phyloP scores from a whole-genome alignment of 2,797 vertebrate species.

The Phrynocephalus vlangalii region DNA sequence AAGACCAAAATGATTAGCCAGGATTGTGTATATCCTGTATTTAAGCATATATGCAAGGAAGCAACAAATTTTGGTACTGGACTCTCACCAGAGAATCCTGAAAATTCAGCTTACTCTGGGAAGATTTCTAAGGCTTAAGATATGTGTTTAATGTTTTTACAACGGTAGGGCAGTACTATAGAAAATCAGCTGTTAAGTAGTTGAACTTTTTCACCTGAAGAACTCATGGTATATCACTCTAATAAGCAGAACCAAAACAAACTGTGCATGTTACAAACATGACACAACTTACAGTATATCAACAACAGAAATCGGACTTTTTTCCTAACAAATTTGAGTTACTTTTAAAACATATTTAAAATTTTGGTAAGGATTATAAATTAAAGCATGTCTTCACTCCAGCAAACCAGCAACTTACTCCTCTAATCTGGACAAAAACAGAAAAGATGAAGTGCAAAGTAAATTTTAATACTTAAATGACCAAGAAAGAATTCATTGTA shows the following conservation, averaged over 20 bases:
- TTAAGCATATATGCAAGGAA: neutral
- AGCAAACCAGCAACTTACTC: neutral
- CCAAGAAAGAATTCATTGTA: neutral
- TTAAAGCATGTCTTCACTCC: neutral
- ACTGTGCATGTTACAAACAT: neutral
- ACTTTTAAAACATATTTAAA: too few relatives aligned
- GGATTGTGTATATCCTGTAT: neutral
- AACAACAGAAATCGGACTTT: neutral
- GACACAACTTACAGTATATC: neutral
- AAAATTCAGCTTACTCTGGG: neutral
- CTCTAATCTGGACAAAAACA: neutral
- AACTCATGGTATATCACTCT: neutral
- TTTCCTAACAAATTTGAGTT: neutral
- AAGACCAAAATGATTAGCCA: constrained; percentile 38
- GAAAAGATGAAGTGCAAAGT: neutral
- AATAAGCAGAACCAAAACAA: constrained; percentile 9
- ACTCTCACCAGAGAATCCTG: neutral
- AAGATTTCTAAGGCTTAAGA: neutral
- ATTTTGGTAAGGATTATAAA: neutral
- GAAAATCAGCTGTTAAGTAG: neutral
- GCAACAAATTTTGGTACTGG: neutral
- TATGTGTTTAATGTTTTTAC: neutral
- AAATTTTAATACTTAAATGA: neutral
- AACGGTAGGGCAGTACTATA: neutral
- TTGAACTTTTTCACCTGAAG: neutral